phyloP scores from a whole-genome alignment of 2,888 invertebrate genomes.

The Zygothrica quintamaculata region DNA sequence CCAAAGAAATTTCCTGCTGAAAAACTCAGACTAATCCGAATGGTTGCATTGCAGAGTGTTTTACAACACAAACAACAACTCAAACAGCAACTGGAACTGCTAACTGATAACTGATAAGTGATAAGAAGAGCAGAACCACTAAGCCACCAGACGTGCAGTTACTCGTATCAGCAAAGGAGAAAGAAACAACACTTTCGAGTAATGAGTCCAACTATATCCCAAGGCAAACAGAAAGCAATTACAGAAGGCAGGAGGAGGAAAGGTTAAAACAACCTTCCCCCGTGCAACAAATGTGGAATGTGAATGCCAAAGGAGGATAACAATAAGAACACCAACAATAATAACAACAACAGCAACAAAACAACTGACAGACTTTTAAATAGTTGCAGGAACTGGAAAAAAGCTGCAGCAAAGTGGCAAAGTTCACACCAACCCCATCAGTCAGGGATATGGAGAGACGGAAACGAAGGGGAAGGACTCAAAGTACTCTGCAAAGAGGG shows the following conservation, averaged over 20 bases:
- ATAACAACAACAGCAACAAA: slow-evolving; percentile 31
- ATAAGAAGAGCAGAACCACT: slow-evolving; percentile 45
- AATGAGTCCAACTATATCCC: slow-evolving; percentile 34
- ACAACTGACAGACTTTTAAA: slow-evolving; percentile 47
- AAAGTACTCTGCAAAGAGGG: slow-evolving; percentile 16
- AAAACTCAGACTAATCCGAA: slow-evolving; percentile 20
- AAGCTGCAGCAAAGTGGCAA: slow-evolving; percentile 81
- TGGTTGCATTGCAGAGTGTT: slow-evolving; percentile 4
- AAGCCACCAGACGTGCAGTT: slow-evolving; percentile 61
- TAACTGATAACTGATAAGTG: slow-evolving; percentile 44
- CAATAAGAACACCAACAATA: slow-evolving; percentile 22
- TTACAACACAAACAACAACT: slow-evolving; percentile 24
- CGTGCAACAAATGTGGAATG: slow-evolving; percentile 48
- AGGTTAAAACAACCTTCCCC: slow-evolving; percentile 38
- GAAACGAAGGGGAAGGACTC: slow-evolving; percentile 10
- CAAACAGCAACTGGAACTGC: not conserved
- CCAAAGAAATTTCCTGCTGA: slow-evolving; percentile 43
- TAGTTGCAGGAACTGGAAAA: slow-evolving; percentile 50
- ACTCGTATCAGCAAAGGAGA: slow-evolving; percentile 53
- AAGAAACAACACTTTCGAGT: slow-evolving; percentile 44
- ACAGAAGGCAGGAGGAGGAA: slow-evolving; percentile 2
- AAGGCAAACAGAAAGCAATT: slow-evolving; percentile 7
- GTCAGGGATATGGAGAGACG: not conserved
- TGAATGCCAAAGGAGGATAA: slow-evolving; percentile 39
- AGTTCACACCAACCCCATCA: slow-evolving; percentile 82